phyloP scores from a whole-genome alignment of 2,113 vertebrate genomes.

The Hirundichthys speculiger region DNA sequence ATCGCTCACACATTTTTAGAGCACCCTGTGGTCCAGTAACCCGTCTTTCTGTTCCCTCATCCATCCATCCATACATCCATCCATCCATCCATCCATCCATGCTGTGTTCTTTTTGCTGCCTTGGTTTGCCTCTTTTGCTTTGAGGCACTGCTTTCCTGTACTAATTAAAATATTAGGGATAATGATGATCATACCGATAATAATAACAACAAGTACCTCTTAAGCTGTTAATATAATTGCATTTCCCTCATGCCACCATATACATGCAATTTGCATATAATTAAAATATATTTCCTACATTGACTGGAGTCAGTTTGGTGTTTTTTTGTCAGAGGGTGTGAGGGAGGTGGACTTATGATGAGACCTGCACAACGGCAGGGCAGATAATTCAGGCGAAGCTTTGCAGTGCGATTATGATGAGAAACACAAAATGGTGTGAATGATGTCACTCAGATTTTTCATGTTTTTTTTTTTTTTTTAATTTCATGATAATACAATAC shows the following conservation, averaged over 20 bases:
- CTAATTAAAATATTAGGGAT: constrained; percentile 83
- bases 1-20: constrained; percentile 20
- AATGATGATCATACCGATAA: constrained; percentile 75
- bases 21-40: constrained; percentile 22
- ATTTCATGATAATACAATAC: neutral
- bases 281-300: constrained; percentile 67
- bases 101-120: constrained; percentile 24
- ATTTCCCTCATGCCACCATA: constrained; percentile 72
- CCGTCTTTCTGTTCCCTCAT: constrained; percentile 20
- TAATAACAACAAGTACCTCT: constrained; percentile 81
- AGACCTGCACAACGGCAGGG: constrained; percentile 36
- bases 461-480: neutral
- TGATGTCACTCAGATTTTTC: neutral
- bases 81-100: constrained; percentile 27
- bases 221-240: constrained; percentile 84
- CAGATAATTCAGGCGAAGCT: constrained; percentile 31
- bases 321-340: constrained; percentile 43
- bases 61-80: constrained; percentile 22
- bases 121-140: constrained; percentile 45
- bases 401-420: constrained; percentile 17
- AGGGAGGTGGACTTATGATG: constrained; percentile 37
- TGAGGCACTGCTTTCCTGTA: constrained; percentile 58
- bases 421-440: neutral
- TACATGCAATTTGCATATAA: constrained; percentile 80
- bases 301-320: constrained; percentile 59